A percentile compares a stretch with the other conserved stretches of the same genome.
phyloP scores from a whole-genome alignment of 2,113 vertebrate species.

The Pungitius pungitius region DNA sequence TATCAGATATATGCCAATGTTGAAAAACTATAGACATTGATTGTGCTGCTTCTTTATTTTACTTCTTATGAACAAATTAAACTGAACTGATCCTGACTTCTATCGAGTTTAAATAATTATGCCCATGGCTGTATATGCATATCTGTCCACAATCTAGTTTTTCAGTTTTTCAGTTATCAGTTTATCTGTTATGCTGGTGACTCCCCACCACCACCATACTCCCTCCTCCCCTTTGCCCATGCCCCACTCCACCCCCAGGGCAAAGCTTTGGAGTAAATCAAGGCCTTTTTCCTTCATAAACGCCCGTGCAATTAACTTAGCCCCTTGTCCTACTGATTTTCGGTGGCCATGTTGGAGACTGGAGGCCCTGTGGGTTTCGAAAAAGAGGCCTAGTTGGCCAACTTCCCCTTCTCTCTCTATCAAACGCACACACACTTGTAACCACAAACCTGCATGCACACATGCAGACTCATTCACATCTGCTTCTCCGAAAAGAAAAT shows the following conservation, averaged over 20 bases:
- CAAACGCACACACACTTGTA: constrained; percentile 28
- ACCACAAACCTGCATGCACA: constrained; percentile 39
- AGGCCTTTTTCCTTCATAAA: constrained; percentile 73
- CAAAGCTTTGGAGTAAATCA: constrained; percentile 75
- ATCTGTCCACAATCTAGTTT: constrained; percentile 68
- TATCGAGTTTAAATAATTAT: constrained; percentile 57
- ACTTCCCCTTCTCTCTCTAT: constrained; percentile 31
- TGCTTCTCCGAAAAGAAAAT: constrained; percentile 63
- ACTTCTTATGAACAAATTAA: constrained; percentile 18
- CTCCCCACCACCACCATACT: constrained; percentile 36
- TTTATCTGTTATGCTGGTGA: constrained; percentile 64
- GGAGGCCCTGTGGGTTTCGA: constrained; percentile 65
- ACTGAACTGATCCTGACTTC: constrained; percentile 51
- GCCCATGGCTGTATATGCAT: constrained; percentile 62
- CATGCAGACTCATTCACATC: constrained; percentile 58
- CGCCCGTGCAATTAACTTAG: constrained; percentile 71
- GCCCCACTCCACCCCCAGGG: constrained; percentile 64
- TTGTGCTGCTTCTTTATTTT: constrained; percentile 11
- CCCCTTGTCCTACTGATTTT: constrained; percentile 67
- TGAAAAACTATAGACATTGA: background rate
- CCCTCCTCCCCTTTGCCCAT: constrained; percentile 33
- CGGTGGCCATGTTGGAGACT: constrained; percentile 61
- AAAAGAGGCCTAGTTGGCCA: constrained; percentile 60
- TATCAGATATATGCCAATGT: constrained; percentile 12
- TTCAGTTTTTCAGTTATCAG: constrained; percentile 65